These are phyloP conservation scores for Triplophysa siluroides DNA, from an alignment of 2,113 vertebrate species.

Conservation along the genomic window DNA sequence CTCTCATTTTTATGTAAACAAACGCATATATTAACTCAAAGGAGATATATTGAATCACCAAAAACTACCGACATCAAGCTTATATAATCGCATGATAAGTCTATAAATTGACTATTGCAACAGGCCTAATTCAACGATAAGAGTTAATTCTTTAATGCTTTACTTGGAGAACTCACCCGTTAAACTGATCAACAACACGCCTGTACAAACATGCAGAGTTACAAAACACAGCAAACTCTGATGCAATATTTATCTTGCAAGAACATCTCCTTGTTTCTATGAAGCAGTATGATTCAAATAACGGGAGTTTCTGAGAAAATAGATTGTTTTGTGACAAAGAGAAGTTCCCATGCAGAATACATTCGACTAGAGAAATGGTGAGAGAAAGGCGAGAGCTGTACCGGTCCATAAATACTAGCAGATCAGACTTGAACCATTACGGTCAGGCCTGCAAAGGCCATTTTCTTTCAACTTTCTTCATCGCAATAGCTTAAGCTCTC, in stretches of 20 bases:
- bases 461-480: constrained; percentile 41
- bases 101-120: too few relatives aligned
- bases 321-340: not conserved
- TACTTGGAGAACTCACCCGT: not conserved
- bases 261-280: constrained; percentile 31
- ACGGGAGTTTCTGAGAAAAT: not conserved
- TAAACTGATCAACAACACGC: constrained; percentile 18
- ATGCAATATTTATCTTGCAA: constrained; percentile 67
- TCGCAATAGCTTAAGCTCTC: constrained; percentile 52
- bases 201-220: constrained; percentile 58
- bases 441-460: constrained; percentile 21
- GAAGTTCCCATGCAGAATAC: not conserved
- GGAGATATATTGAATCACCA: too few relatives aligned
- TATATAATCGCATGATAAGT: too few relatives aligned
- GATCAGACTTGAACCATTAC: constrained; percentile 18
- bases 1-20: too few relatives aligned
- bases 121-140: too few relatives aligned
- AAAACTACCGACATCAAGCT: too few relatives aligned
- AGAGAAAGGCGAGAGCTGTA: constrained; percentile 44
- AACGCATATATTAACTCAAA: too few relatives aligned
- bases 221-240: constrained; percentile 60
- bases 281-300: not conserved
- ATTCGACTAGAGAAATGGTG: not conserved
- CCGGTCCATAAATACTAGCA: constrained; percentile 43
- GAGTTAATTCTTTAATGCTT: not conserved